A percentile compares a stretch with the other conserved stretches of the same genome.
These are phyloP conservation scores for Epinotia brunnichana DNA, from an alignment of 2,888 invertebrate species.

Conservation along the genomic window DNA sequence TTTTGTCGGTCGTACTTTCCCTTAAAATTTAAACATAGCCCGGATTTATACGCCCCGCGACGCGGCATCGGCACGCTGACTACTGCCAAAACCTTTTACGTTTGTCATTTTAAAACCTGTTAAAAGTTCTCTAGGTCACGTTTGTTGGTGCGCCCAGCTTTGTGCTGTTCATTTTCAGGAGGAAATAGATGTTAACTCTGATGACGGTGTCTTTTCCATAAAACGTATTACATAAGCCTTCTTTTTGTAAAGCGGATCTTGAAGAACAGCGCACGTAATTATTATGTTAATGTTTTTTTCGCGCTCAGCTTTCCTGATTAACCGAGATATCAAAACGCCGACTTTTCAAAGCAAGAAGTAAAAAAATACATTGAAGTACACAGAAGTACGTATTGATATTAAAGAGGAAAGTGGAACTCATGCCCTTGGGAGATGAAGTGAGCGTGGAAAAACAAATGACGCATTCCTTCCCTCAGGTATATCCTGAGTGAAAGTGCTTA, in stretches of 20 bases:
- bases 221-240: background rate
- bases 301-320: constrained; percentile 13
- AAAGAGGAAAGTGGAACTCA: constrained; percentile 36
- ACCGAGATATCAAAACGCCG: constrained; percentile 9
- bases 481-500: constrained; percentile 31
- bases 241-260: background rate
- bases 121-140: constrained; percentile 27
- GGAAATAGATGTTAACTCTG: background rate
- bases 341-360: constrained; percentile 3
- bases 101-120: constrained; percentile 18
- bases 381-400: constrained; percentile 16
- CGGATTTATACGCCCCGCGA: constrained; percentile 33
- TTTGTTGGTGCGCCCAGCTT: constrained; percentile 7
- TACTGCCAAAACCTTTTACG: constrained; percentile 28
- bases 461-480: constrained; percentile 29
- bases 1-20: constrained; percentile 51
- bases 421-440: constrained; percentile 36
- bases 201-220: too few species aligned
- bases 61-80: constrained; percentile 1
- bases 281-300: constrained; percentile 7
- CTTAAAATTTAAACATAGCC: constrained; percentile 48
- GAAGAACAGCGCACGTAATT: background rate
- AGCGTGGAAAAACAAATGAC: constrained; percentile 43
- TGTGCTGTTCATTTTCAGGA: constrained; percentile 10
- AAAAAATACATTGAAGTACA: constrained; percentile 22